Conservation (phyloP, 2,797 vertebrate genomes). For the Petrocephalus schoutedeni region DNA sequence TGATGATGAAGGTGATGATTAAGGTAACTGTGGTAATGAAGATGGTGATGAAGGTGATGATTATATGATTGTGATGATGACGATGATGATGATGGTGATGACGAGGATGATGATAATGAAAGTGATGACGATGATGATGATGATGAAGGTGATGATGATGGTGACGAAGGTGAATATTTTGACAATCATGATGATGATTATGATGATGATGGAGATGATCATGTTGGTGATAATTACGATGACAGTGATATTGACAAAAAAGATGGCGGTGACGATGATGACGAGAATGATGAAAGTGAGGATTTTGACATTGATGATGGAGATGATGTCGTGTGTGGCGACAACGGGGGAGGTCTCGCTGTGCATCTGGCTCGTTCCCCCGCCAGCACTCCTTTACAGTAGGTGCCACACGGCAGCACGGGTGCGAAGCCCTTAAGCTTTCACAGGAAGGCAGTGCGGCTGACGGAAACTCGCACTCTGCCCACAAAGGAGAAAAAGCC, state of each 20-base stretch:
- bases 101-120: not conserved
- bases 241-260: not conserved
- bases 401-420: not conserved
- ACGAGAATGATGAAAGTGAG: not conserved
- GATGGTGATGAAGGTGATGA: not conserved
- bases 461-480: slow-evolving; percentile 1
- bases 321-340: not conserved
- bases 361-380: not conserved
- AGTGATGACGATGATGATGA: not conserved
- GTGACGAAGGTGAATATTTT: not conserved
- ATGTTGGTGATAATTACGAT: not conserved
- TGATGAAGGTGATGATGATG: not conserved
- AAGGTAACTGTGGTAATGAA: not conserved
- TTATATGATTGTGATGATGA: not conserved
- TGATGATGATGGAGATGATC: not conserved
- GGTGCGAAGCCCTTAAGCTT: not conserved
- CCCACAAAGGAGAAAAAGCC: not conserved
- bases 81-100: not conserved
- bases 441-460: not conserved
- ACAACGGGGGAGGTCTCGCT: not conserved
- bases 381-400: not conserved
- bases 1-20: not conserved
- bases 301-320: not conserved
- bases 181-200: not conserved
- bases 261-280: not conserved